phyloP scores from a whole-genome alignment of 2,797 vertebrate species.

The Dromococcyx pavoninus region DNA sequence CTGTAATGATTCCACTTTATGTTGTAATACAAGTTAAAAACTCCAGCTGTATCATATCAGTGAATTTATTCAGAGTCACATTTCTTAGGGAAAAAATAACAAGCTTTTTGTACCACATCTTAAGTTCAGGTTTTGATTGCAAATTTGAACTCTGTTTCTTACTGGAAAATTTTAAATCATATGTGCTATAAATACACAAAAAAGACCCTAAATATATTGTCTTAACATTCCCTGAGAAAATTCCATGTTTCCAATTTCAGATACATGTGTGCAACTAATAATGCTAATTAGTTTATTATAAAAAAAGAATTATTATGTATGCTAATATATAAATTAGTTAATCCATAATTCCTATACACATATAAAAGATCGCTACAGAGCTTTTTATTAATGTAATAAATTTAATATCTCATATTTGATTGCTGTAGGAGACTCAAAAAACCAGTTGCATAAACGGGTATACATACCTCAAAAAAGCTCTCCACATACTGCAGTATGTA shows the following conservation, averaged over 20 bases:
- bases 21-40: not conserved
- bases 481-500: conserved; percentile 97
- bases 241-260: not conserved
- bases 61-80: not conserved
- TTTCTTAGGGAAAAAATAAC: not conserved
- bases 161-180: not conserved
- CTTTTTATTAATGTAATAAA: not conserved
- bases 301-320: not conserved
- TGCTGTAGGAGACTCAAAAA: not conserved
- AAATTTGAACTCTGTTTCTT: not conserved
- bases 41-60: not conserved
- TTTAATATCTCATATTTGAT: not conserved
- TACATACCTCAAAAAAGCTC: conserved; percentile 95
- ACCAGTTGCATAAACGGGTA: not conserved
- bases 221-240: not conserved
- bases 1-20: not conserved
- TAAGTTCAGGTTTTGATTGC: not conserved
- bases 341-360: not conserved
- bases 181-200: not conserved
- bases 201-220: not conserved
- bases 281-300: not conserved
- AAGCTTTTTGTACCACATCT: not conserved
- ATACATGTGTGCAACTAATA: not conserved
- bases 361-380: not conserved
- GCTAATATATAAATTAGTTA: not conserved